A percentile compares a stretch with the other conserved stretches of the same genome.
Conservation (phyloP, 2,888 invertebrate genomes). For the Deladenus siricidicola region DNA sequence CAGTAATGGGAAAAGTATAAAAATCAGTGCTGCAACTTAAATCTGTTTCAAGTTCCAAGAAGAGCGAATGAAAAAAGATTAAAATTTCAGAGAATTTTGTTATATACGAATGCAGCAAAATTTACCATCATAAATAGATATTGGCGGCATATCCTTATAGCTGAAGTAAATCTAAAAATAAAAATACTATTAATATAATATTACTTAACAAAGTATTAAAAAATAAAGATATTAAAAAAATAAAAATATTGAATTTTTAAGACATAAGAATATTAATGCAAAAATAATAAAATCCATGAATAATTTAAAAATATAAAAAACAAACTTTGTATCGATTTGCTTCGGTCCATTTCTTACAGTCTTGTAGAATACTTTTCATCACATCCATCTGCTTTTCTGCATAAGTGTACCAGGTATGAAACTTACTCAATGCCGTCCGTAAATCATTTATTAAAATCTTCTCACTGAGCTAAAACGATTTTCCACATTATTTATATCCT, state of each 20-base stretch:
- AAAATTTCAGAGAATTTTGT: too few species aligned
- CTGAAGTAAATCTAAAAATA: conserved; percentile 14
- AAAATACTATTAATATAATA: neutral
- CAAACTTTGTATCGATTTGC: conserved; percentile 15
- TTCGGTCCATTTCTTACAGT: conserved; percentile 17
- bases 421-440: conserved; percentile 14
- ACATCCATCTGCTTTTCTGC: conserved; percentile 12
- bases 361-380: conserved; percentile 12
- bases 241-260: too few species aligned
- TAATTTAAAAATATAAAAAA: neutral
- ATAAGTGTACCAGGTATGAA: conserved; percentile 12
- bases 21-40: too few species aligned
- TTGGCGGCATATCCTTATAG: conserved; percentile 9
- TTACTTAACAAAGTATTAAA: too few species aligned
- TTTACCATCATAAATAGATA: conserved; percentile 6
- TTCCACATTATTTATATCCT: neutral
- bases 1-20: neutral
- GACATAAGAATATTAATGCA: too few species aligned
- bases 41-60: too few species aligned
- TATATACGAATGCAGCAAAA: too few species aligned
- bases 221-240: too few species aligned
- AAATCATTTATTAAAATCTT: conserved; percentile 13
- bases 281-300: too few species aligned
- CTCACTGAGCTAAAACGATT: conserved; percentile 9
- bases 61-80: too few species aligned